Evolutionary conservation across 2,113 vertebrate species (phyloP), one percentile per base, ranked within the genome.

Genomic region (Melanotaenia duboulayi): DNA sequence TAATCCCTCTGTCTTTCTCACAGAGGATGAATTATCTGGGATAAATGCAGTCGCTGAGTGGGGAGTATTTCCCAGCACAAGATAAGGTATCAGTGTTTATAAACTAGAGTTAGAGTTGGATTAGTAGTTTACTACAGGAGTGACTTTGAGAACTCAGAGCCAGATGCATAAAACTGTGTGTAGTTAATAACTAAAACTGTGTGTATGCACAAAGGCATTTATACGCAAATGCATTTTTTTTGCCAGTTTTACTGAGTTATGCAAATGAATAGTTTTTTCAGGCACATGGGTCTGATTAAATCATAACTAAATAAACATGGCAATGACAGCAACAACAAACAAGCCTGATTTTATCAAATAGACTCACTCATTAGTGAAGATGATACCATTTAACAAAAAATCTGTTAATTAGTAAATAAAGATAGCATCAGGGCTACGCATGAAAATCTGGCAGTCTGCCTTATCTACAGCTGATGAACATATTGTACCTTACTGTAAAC

Each of bases 21-120:
- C 49, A 35, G 40, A 67, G 46, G 57, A 20, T 72, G 62, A 67
- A 63, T 42, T n/a, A 85, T 74, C 42, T 44, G 32, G 50, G 28
- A 52, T 78, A 62, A 83, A 74, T 70, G 62, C 80, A 61, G 71
- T 58, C 64, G 52, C 68, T 59, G 74, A 76, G 39, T 49, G 59
- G 72, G 40, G 37, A 80, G 77, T 64, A 50, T 32, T 74, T 76
- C 65, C 67, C 71, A 85, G 67, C 39, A 52, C 37, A 62, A 52
- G 65, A 86, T 86, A 69, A 58, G 60, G 66, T 79, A 65, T 89
- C 77, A 64, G 62, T 75, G 42, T 81, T 68, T 66, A 73, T 46
- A 52, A 71, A 72, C 71, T 23, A 62, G 62, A 28, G n/a, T 3
- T 28, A 76, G 50, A 77, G 81, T 78, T 12, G 46, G 72, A 65